These are phyloP conservation scores for Adoxophyes honmai DNA, from an alignment of 1,140 invertebrate genomes.

Conservation along the genomic window DNA sequence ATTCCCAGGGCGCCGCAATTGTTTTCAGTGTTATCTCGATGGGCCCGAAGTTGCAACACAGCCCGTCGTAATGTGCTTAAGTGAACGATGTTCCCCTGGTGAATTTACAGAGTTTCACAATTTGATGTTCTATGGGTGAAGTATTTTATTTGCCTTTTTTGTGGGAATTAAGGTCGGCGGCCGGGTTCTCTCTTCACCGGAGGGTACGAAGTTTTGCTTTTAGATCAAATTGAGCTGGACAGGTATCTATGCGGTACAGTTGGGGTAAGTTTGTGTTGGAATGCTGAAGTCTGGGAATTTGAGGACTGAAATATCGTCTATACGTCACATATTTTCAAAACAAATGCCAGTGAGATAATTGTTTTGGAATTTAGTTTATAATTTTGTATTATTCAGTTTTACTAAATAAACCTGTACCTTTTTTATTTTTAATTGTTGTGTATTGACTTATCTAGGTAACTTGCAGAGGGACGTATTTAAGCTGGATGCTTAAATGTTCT, in stretches of 20 bases:
- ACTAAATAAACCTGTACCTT: no score
- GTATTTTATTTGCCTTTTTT: slow-evolving; percentile 17
- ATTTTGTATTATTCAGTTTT: no score
- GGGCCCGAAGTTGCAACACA: slow-evolving; percentile 47
- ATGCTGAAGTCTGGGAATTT: no score
- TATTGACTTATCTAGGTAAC: no score
- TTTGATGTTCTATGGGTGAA: slow-evolving; percentile 37
- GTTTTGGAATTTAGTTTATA: no score
- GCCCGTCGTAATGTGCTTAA: slow-evolving; percentile 60
- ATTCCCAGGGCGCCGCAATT: slow-evolving; percentile 49
- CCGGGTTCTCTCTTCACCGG: not conserved
- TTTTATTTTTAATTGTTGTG: no score
- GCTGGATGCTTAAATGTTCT: no score
- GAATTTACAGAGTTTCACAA: slow-evolving; percentile 48
- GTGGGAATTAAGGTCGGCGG: slow-evolving; percentile 6
- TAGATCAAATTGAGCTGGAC: slow-evolving; percentile 10
- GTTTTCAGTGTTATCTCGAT: slow-evolving; percentile 56
- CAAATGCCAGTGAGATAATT: no score
- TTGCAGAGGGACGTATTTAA: no score
- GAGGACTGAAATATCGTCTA: no score
- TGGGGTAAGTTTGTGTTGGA: no score
- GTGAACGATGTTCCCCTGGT: slow-evolving; percentile 64
- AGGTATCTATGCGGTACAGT: not conserved
- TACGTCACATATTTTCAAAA: no score
- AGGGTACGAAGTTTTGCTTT: slow-evolving; percentile 10